These are phyloP conservation scores for Strigamia transsilvanica DNA, from an alignment of 2,888 invertebrate species.

Conservation along the genomic window DNA sequence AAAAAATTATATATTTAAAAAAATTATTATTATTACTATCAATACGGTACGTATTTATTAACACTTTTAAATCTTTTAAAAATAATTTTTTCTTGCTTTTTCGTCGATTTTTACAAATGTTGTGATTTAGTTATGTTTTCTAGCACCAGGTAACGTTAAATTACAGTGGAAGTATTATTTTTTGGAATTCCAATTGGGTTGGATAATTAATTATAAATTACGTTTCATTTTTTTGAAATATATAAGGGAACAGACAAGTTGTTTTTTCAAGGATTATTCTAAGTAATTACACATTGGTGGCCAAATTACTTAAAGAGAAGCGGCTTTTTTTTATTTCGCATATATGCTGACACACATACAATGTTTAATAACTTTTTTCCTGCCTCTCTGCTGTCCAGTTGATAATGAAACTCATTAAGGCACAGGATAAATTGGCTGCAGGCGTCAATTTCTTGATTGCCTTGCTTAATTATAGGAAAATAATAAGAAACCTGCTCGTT, in stretches of 20 bases:
- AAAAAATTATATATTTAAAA: background rate
- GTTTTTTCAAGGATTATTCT: background rate
- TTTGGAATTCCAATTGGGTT: background rate
- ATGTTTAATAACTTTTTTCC: background rate
- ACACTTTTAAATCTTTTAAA: background rate
- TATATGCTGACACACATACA: constrained; percentile 1
- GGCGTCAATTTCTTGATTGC: constrained; percentile 38
- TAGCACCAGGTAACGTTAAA: constrained; percentile 20
- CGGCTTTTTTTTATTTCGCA: background rate
- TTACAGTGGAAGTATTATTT: background rate
- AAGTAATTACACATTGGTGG: constrained; percentile 2
- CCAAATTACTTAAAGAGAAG: constrained; percentile 5
- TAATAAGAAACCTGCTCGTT: constrained; percentile 13
- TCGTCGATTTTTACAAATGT: background rate
- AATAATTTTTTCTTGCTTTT: too few species aligned
- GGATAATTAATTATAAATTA: background rate
- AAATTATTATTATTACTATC: too few species aligned
- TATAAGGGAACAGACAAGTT: too few species aligned
- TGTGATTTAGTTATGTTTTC: background rate
- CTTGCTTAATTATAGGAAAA: constrained; percentile 22
- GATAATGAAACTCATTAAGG: constrained; percentile 35
- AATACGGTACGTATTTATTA: background rate
- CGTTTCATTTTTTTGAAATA: background rate
- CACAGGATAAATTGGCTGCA: constrained; percentile 19
- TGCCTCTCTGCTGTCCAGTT: background rate